A percentile compares a stretch with the other conserved stretches of the same genome.
These are phyloP conservation scores for Drepanosiphum platanoidis DNA, from an alignment of 2,888 invertebrate species.

Conservation along the genomic window DNA sequence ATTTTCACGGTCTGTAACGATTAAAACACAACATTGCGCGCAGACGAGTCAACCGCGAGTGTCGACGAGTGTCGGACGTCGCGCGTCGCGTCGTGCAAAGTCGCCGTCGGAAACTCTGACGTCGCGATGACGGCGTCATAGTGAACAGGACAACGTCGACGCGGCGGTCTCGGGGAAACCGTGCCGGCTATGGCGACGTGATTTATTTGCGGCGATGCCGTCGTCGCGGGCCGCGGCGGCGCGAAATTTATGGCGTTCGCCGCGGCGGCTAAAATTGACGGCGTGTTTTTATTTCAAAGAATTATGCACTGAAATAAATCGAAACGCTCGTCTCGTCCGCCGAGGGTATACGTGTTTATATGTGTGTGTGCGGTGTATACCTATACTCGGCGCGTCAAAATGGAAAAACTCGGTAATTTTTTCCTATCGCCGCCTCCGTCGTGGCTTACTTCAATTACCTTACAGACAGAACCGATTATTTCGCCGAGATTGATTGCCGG, in stretches of 20 bases:
- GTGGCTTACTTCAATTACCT: conserved; percentile 53
- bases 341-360: background rate
- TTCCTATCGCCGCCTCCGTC: conserved; percentile 4
- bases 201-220: conserved; percentile 23
- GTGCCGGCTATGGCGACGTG: too few species aligned
- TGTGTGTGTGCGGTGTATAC: too few species aligned
- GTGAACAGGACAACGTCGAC: too few species aligned
- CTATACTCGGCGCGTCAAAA: conserved; percentile 48
- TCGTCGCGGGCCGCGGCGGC: background rate
- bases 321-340: conserved; percentile 28
- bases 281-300: conserved; percentile 45
- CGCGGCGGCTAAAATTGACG: conserved; percentile 25
- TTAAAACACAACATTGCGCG: too few species aligned
- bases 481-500: conserved; percentile 54
- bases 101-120: too few species aligned
- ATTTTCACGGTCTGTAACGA: too few species aligned
- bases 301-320: conserved; percentile 58
- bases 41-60: too few species aligned
- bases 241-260: conserved; percentile 12
- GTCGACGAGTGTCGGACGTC: too few species aligned
- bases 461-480: conserved; percentile 60
- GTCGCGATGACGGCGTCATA: too few species aligned
- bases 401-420: conserved; percentile 51
- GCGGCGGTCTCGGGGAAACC: too few species aligned
- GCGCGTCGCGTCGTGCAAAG: too few species aligned